phyloP scores from a whole-genome alignment of 1,140 invertebrate species.

The Solen grandis region DNA sequence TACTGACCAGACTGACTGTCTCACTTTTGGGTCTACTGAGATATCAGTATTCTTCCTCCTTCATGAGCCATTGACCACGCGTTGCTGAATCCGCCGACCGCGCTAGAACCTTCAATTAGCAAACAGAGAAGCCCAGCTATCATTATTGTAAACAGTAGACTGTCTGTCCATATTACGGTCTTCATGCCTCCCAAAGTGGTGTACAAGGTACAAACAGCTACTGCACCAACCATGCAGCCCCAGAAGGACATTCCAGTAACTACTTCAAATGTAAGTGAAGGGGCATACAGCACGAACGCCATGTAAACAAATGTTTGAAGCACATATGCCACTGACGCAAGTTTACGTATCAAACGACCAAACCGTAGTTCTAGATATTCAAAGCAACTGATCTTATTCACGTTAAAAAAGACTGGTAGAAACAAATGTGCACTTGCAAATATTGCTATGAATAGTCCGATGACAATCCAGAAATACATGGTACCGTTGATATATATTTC shows the following conservation, averaged over 20 bases:
- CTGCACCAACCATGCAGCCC: slow-evolving; percentile 12
- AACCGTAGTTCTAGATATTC: slow-evolving; percentile 85
- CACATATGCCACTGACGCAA: slow-evolving; percentile 63
- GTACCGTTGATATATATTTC: slow-evolving; percentile 86
- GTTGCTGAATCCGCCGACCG: no score
- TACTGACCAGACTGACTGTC: no score
- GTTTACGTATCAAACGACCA: slow-evolving; percentile 58
- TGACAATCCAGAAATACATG: slow-evolving; percentile 62
- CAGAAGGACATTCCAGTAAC: slow-evolving; percentile 19
- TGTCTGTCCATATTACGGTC: slow-evolving; percentile 92
- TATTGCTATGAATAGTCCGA: slow-evolving; percentile 66
- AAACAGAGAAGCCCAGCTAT: no score
- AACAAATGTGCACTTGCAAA: slow-evolving; percentile 68
- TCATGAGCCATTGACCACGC: slow-evolving; percentile 85
- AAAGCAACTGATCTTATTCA: slow-evolving; percentile 77
- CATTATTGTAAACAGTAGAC: slow-evolving; percentile 92
- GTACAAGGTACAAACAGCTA: no score
- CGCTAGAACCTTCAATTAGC: no score
- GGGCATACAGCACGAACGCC: slow-evolving; percentile 34
- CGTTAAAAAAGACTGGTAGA: slow-evolving; percentile 75
- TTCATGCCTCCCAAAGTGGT: slow-evolving; percentile 92
- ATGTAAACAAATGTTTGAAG: slow-evolving; percentile 83
- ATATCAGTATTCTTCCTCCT: neutral
- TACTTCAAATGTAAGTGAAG: slow-evolving; percentile 18
- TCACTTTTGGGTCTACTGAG: no score